These are phyloP conservation scores for Meloidogyne exigua DNA, from an alignment of 1,140 invertebrate species.

Conservation along the genomic window DNA sequence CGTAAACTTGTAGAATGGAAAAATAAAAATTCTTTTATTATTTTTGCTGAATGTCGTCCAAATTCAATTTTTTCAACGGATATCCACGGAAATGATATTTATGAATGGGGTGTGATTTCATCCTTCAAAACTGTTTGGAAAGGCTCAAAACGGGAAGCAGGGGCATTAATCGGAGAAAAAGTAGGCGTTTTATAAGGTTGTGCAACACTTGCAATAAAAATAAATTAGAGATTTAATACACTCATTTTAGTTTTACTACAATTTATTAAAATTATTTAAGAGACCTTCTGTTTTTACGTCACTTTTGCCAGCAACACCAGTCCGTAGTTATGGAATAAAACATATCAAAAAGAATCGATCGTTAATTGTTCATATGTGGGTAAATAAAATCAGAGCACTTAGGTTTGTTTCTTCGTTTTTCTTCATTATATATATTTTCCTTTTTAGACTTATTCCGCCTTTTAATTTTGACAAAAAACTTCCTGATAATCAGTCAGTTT, in stretches of 20 bases:
- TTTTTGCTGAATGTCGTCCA: background rate
- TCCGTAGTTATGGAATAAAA: background rate
- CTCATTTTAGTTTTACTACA: too few relatives aligned
- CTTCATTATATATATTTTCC: background rate
- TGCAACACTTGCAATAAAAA: too few relatives aligned
- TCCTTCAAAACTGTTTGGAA: slow-evolving; percentile 1
- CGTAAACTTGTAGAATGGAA: background rate
- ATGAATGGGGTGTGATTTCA: background rate
- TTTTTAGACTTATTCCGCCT: background rate
- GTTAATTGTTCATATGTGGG: slow-evolving; percentile 4
- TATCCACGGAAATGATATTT: background rate
- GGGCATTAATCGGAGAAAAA: background rate
- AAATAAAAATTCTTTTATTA: background rate
- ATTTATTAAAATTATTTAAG: background rate
- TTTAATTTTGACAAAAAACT: background rate
- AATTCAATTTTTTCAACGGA: background rate
- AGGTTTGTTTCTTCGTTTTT: background rate
- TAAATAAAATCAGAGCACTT: background rate
- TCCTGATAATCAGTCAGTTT: background rate
- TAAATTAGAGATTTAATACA: too few relatives aligned
- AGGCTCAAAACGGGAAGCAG: background rate
- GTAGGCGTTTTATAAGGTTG: background rate
- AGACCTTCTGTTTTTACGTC: background rate
- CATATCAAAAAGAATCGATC: background rate
- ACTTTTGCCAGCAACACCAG: background rate